Evolutionary conservation across 2,113 vertebrate genomes (phyloP).

Genomic region (Xerus inauris): DNA sequence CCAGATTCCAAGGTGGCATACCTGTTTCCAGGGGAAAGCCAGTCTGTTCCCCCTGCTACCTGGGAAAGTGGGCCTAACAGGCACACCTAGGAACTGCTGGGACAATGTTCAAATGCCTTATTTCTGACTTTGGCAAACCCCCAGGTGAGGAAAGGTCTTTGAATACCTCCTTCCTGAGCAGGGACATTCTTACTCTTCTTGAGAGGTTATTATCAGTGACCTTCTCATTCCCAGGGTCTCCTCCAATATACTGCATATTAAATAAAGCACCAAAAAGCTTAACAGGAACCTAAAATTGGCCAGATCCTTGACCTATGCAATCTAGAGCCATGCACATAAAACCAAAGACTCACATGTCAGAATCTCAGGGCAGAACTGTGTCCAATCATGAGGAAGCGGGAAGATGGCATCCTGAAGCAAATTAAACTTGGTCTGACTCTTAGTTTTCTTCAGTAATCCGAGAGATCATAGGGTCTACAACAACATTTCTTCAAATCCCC

Average conservation of each 20-base stretch:
- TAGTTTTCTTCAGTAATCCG: neutral
- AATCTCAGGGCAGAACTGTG: neutral
- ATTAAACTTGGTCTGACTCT: neutral
- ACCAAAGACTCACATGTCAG: neutral
- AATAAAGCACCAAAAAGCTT: neutral
- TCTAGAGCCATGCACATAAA: neutral
- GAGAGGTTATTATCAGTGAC: neutral
- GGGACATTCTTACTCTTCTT: neutral
- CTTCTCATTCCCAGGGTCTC: neutral
- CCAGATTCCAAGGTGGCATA: neutral
- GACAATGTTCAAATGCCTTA: neutral
- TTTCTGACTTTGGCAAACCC: neutral
- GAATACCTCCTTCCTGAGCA: neutral
- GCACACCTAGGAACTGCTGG: neutral
- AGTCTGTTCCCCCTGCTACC: neutral
- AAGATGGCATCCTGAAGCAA: neutral
- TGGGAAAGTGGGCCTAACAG: neutral
- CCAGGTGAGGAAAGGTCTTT: neutral
- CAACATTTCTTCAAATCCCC: neutral
- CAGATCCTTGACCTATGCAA: neutral
- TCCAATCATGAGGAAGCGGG: neutral
- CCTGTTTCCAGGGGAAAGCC: neutral
- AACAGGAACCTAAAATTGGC: neutral
- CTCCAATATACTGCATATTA: neutral
- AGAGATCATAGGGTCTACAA: neutral